Base-by-base conservation (phyloP, 1,140 invertebrate species). In the Spodoptera litura region DNA sequence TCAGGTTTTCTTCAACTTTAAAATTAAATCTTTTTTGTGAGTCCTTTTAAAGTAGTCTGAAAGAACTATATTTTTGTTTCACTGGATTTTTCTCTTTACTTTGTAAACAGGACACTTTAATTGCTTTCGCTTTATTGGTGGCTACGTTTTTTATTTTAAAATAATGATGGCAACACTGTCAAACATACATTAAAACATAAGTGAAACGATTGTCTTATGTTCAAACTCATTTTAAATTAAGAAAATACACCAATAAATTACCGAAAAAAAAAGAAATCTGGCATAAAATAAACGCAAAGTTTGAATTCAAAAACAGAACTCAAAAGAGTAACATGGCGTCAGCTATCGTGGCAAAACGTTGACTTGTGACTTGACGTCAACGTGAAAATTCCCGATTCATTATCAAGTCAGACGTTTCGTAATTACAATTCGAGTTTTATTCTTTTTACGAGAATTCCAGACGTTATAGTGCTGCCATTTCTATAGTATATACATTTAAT, bases 11-110 rank as follows among this genome's bases (percentile, higher is more conserved):
- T 58, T 27, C 56, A 73, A 73, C 55, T 73, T 73, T 59, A 73
- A 58, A 73, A 73, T 73, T 73, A 73, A 73, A 73, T 73, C 55
- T 71, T 55, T 71, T 70, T 70, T 68, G 49, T 20, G 52, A 13
- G 10, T 27, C 38, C 44, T 71, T 71, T 55, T 38, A 71, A 56
- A 31, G 49, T 31, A n/a, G 25, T 56, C 56, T 70, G 20, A 25
- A 44, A 31, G 66, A 70, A 52, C 53, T 12, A 38, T 11, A 15
- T 66, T 51, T 11, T 66, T 66, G 38, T 51, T 49, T 66, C 6
- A 0, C 8, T 25, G 5, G 3, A 5, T 68, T 70, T 20, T 52
- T 70, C 2, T 52, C 27, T 15, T 49, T 11, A 27, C 10, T 66
- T 15, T 62, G 55, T 56, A 44, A 44, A 44, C 55, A 20, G 55